Base-by-base conservation (phyloP, 2,888 invertebrate species). In the Cacoxenus indagator region DNA sequence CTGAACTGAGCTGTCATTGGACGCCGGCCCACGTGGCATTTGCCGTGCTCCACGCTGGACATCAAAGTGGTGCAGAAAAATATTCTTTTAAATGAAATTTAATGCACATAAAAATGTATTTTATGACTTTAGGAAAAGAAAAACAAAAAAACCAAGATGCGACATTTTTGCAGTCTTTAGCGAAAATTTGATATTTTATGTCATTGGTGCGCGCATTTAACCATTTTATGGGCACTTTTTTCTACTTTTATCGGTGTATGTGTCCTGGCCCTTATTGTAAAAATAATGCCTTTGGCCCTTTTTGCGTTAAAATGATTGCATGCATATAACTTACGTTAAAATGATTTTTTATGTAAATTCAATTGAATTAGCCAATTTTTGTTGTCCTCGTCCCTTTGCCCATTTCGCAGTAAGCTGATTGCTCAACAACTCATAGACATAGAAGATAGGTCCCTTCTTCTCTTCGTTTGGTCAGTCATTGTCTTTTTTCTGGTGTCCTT, bases 311-410 rank as follows among this genome's bases (percentile, higher is more conserved):
- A 29, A 46, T 59, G 65, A 69, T 37, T 54, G 61, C 69, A n/a
- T n/a, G n/a, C n/a, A 65, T 69, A 37, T 66, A 67, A 68, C 67
- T 68, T 66, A 31, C 57, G 29, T 57, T 67, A 61, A 71, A 71
- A 67, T 67, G 69, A 57, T 59, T 69, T 69, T 70, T 71, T 69
- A 71, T 71, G 71, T 69, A 71, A 71, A 71, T 71, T 69, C 68
- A 69, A 71, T 71, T 69, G 64, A 69, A 71, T 67, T 65, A 62
- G 67, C 26, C 31, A 66, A 66, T 68, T 55, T 65, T 46, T 51
- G 24, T 55, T 27, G 26, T 55, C 26, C 14, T 8, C 55, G 26
- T 14, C 14, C 11, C 26, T 4, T 26, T 24, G 26, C 19, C 26
- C 27, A 11, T 55, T 55, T 26, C 48, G n/a, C 17, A 48, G 9